Evolutionary conservation across 1,140 invertebrate genomes (phyloP).

Genomic region (Danaus plexippus): DNA sequence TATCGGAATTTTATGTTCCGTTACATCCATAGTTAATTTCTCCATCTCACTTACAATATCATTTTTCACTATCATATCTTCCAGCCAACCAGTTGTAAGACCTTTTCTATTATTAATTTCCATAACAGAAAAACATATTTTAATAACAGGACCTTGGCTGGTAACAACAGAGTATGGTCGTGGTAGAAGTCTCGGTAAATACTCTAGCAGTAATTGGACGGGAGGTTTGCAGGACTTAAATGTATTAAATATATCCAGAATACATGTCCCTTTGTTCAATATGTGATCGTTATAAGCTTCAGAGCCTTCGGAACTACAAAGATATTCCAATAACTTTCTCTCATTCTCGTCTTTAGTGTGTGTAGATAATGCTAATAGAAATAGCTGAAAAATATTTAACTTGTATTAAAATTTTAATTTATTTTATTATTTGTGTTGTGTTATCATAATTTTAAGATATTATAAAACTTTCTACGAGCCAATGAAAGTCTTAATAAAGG

Average conservation of each 20-base stretch:
- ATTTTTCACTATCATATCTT: conserved; percentile 42
- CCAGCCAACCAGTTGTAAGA: conserved; percentile 79
- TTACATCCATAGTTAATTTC: conserved; percentile 29
- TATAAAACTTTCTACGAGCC: neutral
- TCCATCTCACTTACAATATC: conserved; percentile 36
- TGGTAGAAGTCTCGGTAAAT: conserved; percentile 81
- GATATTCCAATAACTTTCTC: conserved; percentile 74
- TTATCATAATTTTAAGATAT: neutral
- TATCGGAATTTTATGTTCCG: conserved; percentile 64
- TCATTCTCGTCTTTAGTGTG: conserved; percentile 75
- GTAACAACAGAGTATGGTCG: conserved; percentile 87
- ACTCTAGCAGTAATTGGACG: conserved; percentile 77
- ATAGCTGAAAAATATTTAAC: conserved; percentile 66
- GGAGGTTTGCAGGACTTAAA: conserved; percentile 78
- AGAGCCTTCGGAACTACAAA: conserved; percentile 78
- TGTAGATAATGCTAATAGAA: conserved; percentile 75
- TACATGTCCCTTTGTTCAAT: conserved; percentile 70
- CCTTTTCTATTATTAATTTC: conserved; percentile 73
- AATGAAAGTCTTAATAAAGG: no score
- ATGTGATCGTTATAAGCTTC: conserved; percentile 75
- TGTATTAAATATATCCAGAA: conserved; percentile 78
- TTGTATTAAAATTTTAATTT: no score
- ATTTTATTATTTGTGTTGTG: no score
- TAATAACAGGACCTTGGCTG: conserved; percentile 71
- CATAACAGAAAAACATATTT: conserved; percentile 80